Evolutionary conservation across 2,113 vertebrate species (phyloP).

Genomic region (Oncorhynchus kisutch): DNA sequence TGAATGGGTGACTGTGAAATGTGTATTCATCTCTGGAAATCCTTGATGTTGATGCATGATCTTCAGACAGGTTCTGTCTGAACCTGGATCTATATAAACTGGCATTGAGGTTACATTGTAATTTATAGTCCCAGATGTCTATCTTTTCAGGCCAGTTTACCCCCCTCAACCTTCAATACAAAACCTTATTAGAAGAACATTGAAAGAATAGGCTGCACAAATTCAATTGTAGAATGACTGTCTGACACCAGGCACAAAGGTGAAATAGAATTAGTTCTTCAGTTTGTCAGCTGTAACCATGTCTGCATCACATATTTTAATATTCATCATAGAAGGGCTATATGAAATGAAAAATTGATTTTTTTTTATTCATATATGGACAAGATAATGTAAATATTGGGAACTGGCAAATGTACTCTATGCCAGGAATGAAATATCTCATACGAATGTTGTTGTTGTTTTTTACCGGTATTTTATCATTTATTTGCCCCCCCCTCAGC

Average conservation of each 20-base stretch:
- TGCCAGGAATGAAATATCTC: background rate
- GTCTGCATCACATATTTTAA: background rate
- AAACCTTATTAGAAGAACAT: background rate
- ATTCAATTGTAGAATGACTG: background rate
- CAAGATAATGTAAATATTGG: background rate
- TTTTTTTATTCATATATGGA: background rate
- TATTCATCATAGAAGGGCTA: background rate
- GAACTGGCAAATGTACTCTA: background rate
- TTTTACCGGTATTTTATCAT: background rate
- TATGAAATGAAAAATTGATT: background rate
- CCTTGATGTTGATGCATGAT: too few relatives aligned
- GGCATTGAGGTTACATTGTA: background rate
- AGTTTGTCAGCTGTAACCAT: background rate
- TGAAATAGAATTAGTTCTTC: background rate
- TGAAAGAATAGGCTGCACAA: background rate
- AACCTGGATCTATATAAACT: background rate
- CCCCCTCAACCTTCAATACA: background rate
- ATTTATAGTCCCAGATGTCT: background rate
- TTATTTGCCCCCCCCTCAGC: background rate
- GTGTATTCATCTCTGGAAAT: too few relatives aligned
- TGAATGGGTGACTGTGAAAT: too few relatives aligned
- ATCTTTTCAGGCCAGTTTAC: background rate
- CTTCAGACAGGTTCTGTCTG: too few relatives aligned
- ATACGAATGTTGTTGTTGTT: background rate
- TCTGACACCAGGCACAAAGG: background rate